Conservation (phyloP, 2,797 vertebrate genomes). For the Ctenosaura bakeri region DNA sequence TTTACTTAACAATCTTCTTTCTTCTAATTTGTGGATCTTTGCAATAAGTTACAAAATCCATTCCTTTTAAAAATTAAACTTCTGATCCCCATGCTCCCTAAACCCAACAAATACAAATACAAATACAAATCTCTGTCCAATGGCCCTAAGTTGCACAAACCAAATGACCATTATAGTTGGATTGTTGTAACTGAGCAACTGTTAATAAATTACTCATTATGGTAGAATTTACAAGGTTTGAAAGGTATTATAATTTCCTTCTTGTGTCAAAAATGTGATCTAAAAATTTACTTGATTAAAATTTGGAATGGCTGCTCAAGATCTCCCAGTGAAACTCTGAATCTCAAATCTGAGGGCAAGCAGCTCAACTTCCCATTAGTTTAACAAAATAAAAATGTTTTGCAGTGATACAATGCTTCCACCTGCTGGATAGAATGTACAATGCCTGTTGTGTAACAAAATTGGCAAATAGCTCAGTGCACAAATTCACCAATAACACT, state of each 20-base stretch:
- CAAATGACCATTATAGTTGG: background rate
- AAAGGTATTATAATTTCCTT: background rate
- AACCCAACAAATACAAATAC: background rate
- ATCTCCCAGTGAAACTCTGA: background rate
- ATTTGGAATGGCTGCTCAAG: background rate
- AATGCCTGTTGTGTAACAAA: background rate
- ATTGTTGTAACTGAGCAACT: background rate
- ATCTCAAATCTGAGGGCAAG: background rate
- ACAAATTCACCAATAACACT: background rate
- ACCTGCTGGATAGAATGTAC: constrained; percentile 22
- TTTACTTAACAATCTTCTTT: too few species aligned
- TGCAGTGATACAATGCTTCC: constrained; percentile 29
- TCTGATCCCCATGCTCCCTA: background rate
- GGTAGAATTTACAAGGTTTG: background rate
- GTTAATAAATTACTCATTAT: background rate
- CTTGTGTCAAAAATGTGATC: background rate
- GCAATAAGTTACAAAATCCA: background rate
- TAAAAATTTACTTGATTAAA: background rate
- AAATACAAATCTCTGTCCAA: background rate
- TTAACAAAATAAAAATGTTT: constrained; percentile 4
- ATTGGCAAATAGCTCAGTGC: background rate
- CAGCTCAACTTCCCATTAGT: background rate
- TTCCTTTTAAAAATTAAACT: background rate
- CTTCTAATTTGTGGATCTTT: too few species aligned
- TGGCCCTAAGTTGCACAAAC: background rate